Base-by-base conservation (phyloP, 2,888 invertebrate species). In the Nephrotoma flavescens region DNA sequence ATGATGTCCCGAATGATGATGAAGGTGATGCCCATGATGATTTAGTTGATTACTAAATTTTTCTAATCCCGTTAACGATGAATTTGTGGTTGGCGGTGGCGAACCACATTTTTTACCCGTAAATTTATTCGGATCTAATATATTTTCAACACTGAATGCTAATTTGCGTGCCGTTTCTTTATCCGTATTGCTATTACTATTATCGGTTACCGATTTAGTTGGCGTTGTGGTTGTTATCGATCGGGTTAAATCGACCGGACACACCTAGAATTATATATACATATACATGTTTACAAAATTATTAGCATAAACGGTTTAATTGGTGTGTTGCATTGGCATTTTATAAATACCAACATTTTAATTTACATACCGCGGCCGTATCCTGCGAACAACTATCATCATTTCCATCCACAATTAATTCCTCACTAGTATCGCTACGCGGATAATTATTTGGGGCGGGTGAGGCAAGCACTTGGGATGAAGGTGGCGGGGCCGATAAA, bases 111-210 rank as follows among this genome's bases (percentile, higher is more conserved):
- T 92, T 89, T 94, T 92, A 44, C 97, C 97, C 42, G 97, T 97
- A 91, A 97, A 97, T 92, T 97, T 97, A 89, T 95, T 97, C 4
- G 97, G 97, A 91, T 97, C 97, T 88, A 97, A 92, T 88, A 97
- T 97, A 90, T 97, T 97, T 92, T 97, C 97, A 41, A 97, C 97
- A 5, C 97, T 97, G 92, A 97, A 97, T 19, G 97, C 96, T 88
- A 97, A 93, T 88, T 94, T 95, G 88, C 91, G 91, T 57, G 86
- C 9, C 41, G 91, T 89, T 87, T 91, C 92, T 31, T 91, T 90
- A 42, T 86, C 52, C 9, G n/a, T 86, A n/a, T 9, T 86, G 86
- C 91, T 90, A 42, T 86, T 19, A 57, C n/a, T 86, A n/a, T 12
- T 86, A 86, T 92, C 91, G 86, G 90, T 89, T 2, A 89, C 88